These are phyloP conservation scores for Acanthosepion lycidas DNA, from an alignment of 2,888 invertebrate species.

Conservation along the genomic window DNA sequence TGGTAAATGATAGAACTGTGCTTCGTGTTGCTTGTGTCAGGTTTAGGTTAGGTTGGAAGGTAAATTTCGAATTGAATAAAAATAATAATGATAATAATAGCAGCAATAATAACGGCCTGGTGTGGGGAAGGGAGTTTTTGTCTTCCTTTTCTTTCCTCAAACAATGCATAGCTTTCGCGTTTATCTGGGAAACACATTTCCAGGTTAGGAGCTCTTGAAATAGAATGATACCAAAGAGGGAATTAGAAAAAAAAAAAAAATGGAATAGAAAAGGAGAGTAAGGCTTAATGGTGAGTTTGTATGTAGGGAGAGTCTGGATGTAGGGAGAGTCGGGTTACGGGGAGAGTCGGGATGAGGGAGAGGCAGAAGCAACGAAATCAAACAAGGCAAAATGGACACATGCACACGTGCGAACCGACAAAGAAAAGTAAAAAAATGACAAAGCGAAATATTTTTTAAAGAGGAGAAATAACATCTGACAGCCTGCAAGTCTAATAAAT, in stretches of 20 bases:
- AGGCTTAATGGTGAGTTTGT: neutral
- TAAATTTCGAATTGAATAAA: too few relatives aligned
- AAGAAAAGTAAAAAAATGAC: neutral
- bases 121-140: too few relatives aligned
- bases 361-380: neutral
- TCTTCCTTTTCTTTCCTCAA: neutral
- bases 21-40: too few relatives aligned
- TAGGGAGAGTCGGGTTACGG: neutral
- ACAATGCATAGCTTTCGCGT: neutral
- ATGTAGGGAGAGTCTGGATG: neutral
- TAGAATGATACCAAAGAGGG: neutral
- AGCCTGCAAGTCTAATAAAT: neutral
- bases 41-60: too few relatives aligned
- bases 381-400: slow-evolving; percentile 10
- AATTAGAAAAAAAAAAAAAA: slow-evolving; percentile 24
- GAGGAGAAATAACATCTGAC: neutral
- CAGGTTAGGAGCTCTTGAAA: neutral
- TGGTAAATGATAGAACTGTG: too few relatives aligned
- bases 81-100: too few relatives aligned
- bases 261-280: neutral
- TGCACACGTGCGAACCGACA: neutral
- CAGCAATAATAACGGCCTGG: too few relatives aligned
- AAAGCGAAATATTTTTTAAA: neutral
- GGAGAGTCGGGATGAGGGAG: neutral
- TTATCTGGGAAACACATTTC: neutral